These are phyloP conservation scores for Luperina nickerlii DNA, from an alignment of 2,888 invertebrate genomes.

Conservation along the genomic window DNA sequence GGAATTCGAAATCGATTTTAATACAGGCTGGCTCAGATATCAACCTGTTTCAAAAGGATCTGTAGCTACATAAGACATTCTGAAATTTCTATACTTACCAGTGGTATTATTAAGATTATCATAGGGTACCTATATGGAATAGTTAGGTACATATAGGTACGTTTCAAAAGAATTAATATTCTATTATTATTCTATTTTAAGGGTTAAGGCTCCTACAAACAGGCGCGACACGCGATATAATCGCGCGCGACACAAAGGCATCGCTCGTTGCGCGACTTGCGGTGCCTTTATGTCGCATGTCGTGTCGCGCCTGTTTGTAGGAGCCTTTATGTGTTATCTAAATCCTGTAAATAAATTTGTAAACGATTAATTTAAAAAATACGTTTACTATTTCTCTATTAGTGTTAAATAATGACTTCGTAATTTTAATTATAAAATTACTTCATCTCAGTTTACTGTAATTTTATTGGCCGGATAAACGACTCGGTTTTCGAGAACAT, in stretches of 20 bases:
- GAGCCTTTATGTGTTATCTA: background rate
- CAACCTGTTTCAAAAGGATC: background rate
- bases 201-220: too few species aligned
- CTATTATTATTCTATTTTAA: too few species aligned
- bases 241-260: too few species aligned
- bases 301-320: too few species aligned
- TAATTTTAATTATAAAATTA: background rate
- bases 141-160: background rate
- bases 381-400: background rate
- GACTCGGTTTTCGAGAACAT: background rate
- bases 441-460: slow-evolving; percentile 11
- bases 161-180: background rate
- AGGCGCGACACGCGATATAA: too few species aligned
- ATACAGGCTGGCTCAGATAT: background rate
- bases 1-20: background rate
- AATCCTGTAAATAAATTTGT: background rate
- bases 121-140: background rate
- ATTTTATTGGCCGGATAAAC: background rate
- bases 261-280: too few species aligned
- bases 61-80: background rate
- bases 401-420: background rate
- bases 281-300: too few species aligned
- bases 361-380: background rate
- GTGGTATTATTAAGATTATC: background rate
- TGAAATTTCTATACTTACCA: background rate